These are phyloP conservation scores for Mesorhabditis spiculigera DNA, from an alignment of 2,888 invertebrate species.

Conservation along the genomic window DNA sequence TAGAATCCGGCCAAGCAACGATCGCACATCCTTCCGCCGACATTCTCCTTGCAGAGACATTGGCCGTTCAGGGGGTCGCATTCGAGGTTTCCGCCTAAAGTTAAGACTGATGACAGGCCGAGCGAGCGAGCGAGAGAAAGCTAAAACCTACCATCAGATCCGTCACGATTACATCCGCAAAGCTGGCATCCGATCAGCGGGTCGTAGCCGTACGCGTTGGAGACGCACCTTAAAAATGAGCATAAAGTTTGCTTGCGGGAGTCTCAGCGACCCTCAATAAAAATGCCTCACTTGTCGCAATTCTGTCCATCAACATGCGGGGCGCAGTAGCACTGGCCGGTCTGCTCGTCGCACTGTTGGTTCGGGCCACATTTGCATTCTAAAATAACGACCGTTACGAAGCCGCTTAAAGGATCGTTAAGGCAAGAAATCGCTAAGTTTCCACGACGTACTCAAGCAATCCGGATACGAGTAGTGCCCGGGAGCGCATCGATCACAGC, in stretches of 20 bases:
- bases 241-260: no score
- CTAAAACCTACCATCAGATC: conserved; percentile 67
- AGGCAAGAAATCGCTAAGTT: background rate
- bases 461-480: conserved; percentile 93
- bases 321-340: conserved; percentile 88
- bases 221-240: conserved; percentile 64
- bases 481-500: conserved; percentile 75
- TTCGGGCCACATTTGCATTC: conserved; percentile 70
- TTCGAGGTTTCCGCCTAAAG: conserved; percentile 71
- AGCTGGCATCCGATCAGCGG: conserved; percentile 89
- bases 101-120: conserved; percentile 64
- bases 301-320: conserved; percentile 80
- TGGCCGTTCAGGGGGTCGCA: conserved; percentile 84
- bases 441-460: conserved; percentile 65
- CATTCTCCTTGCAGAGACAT: conserved; percentile 81
- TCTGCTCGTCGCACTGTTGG: conserved; percentile 82
- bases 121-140: no score
- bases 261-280: background rate
- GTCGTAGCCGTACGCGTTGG: conserved; percentile 86
- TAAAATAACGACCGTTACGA: conserved; percentile 29
- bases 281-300: conserved; percentile 73
- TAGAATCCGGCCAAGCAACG: conserved; percentile 75
- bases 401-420: background rate
- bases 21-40: conserved; percentile 84
- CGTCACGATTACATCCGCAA: conserved; percentile 81